phyloP scores from a whole-genome alignment of 2,113 vertebrate genomes.

The Hylia prasina region DNA sequence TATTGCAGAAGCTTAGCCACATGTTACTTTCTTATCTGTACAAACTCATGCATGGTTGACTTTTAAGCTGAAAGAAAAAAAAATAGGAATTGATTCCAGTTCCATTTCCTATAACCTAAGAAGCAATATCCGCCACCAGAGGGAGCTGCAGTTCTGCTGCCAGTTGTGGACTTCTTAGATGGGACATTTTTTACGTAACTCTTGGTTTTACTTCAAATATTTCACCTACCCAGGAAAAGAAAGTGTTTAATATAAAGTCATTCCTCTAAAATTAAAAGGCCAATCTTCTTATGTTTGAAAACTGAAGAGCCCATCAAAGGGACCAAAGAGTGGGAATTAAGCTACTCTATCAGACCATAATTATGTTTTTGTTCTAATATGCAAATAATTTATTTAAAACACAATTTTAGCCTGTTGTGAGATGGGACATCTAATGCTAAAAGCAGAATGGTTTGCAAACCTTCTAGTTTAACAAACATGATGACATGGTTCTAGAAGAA shows the following conservation, averaged over 20 bases:
- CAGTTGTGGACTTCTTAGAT: neutral
- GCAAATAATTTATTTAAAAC: neutral
- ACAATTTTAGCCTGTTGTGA: neutral
- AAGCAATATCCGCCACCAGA: conserved; percentile 32
- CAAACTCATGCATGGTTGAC: neutral
- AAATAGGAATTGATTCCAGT: neutral
- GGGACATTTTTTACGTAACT: neutral
- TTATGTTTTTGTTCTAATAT: neutral
- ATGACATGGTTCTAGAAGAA: neutral
- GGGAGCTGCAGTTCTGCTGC: conserved; percentile 23
- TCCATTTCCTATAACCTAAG: neutral
- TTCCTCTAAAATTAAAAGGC: neutral
- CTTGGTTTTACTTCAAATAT: neutral
- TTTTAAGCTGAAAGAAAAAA: neutral
- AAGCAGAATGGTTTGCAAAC: neutral
- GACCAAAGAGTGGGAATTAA: neutral
- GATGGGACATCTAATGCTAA: neutral
- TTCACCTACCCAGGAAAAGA: neutral
- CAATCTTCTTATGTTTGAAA: neutral
- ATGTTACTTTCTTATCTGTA: neutral
- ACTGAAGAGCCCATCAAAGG: neutral
- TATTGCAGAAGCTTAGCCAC: neutral
- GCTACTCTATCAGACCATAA: neutral
- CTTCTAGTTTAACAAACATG: neutral
- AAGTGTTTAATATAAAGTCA: neutral